Evolutionary conservation across 2,888 invertebrate species (phyloP), one percentile per base, ranked within the genome.

Genomic region (Leptopilina myrica): DNA sequence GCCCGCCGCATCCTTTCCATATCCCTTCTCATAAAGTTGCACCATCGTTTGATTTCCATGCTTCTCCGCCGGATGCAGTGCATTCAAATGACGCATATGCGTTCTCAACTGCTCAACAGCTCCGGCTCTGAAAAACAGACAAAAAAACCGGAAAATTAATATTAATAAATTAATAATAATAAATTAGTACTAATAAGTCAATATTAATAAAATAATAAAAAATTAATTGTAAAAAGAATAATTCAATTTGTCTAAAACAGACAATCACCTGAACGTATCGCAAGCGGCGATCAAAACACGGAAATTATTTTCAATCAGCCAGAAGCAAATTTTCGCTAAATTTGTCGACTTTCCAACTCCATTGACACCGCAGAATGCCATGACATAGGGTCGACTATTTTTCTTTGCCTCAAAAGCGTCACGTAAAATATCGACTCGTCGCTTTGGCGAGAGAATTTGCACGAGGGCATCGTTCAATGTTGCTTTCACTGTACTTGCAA

Each of bases 331-430:
- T 95, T 99, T 99, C 0, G 99, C 99, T 77, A 99, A 93, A 93
- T 99, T 99, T 2, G 99, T 99, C 0, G 98, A 99, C 90, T 99
- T 99, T 77, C 99, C 99, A 0, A 99, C 99, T 15, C 99, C 99
- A 92, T 99, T 99, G 1, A 98, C 99, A 80, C 99, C 99, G 92
- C 99, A 99, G 91, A 99, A 99, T 0, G 98, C 94, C 93, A 99
- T 97, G 9, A 98, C 96, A 90, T 97, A 99, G 0, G 99, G 99
- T n/a, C 95, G 93, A n/a, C 94, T 94, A 84, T 95, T 94, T 76
- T 95, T 94, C 89, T 96, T 96, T 0, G 98, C 97, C 88, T 99
- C 98, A 88, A 98, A 92, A 14, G 98, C 98, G 92, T 99, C 99
- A 64, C 99, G 94, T 64, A 99, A 93, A 88, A 99, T 98, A 92